These are phyloP conservation scores for Drosophila burlai DNA, from an alignment of 1,140 invertebrate species.

Conservation along the genomic window DNA sequence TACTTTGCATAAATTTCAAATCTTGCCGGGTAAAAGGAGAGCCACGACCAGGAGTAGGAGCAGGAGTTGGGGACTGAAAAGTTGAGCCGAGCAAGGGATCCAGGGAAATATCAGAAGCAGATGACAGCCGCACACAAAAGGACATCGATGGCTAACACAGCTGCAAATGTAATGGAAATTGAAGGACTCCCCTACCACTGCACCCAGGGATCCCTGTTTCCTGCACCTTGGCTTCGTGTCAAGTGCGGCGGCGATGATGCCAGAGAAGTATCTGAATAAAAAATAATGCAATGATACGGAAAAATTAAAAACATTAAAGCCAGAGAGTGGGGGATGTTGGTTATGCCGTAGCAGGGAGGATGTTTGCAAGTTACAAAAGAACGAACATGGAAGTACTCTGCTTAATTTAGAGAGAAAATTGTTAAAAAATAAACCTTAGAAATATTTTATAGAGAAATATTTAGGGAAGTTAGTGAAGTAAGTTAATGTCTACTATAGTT, in stretches of 20 bases:
- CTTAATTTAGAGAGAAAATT: neutral
- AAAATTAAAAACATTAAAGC: slow-evolving; percentile 80
- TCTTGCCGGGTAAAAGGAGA: slow-evolving; percentile 54
- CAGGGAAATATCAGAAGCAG: slow-evolving; percentile 54
- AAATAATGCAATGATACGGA: slow-evolving; percentile 82
- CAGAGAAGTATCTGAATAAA: slow-evolving; percentile 57
- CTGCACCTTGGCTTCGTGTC: slow-evolving; percentile 68
- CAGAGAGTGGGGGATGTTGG: slow-evolving; percentile 4
- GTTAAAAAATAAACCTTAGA: too few species aligned
- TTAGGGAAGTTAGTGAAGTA: neutral
- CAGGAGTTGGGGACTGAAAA: slow-evolving; percentile 18
- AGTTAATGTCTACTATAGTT: neutral
- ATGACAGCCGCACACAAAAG: slow-evolving; percentile 78
- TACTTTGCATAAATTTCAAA: slow-evolving; percentile 83
- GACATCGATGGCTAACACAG: slow-evolving; percentile 77
- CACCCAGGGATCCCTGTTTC: slow-evolving; percentile 17
- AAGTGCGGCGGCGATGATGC: slow-evolving; percentile 56
- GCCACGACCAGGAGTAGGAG: slow-evolving; percentile 4
- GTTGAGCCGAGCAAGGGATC: slow-evolving; percentile 26
- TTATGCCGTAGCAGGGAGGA: slow-evolving; percentile 22
- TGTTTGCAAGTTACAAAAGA: neutral
- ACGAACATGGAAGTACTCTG: slow-evolving; percentile 1
- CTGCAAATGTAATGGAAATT: slow-evolving; percentile 83
- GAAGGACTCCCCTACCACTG: slow-evolving; percentile 48
- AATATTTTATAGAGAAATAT: neutral